A percentile compares a stretch with the other conserved stretches of the same genome.
These are phyloP conservation scores for Calameuta filiformis DNA, from an alignment of 2,888 invertebrate genomes.

Conservation along the genomic window DNA sequence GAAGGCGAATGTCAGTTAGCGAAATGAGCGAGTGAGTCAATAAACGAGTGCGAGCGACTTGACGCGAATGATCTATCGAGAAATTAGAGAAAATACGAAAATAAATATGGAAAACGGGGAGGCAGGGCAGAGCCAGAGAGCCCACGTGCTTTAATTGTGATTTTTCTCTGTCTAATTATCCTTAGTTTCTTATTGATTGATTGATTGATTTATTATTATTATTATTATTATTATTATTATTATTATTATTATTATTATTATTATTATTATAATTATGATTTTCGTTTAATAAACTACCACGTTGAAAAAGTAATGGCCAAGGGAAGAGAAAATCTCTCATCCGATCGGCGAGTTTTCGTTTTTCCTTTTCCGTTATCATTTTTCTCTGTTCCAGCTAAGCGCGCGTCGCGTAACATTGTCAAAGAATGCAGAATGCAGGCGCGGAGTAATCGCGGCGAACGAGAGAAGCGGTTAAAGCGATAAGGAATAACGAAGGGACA, in stretches of 20 bases:
- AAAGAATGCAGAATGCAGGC: no score
- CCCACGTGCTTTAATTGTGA: slow-evolving; percentile 61
- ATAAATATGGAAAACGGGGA: slow-evolving; percentile 23
- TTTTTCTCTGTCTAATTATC: slow-evolving; percentile 52
- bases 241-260: slow-evolving; percentile 53
- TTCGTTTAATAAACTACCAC: slow-evolving; percentile 62
- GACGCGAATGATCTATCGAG: slow-evolving; percentile 24
- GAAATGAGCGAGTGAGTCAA: slow-evolving; percentile 6
- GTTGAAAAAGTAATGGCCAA: slow-evolving; percentile 46
- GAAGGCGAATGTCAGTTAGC: slow-evolving; percentile 6
- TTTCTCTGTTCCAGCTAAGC: no score
- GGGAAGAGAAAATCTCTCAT: no score
- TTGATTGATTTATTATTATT: no score
- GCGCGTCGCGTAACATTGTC: no score
- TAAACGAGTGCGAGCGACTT: slow-evolving; percentile 10
- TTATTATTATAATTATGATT: slow-evolving; percentile 60
- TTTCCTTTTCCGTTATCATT: no score
- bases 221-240: slow-evolving; percentile 46
- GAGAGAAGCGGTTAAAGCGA: no score
- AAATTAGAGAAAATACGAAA: slow-evolving; percentile 24
- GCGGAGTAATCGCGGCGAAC: no score
- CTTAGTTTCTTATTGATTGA: slow-evolving; percentile 45
- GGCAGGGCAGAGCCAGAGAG: slow-evolving; percentile 42
- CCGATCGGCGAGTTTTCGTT: no score
- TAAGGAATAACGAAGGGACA: no score